phyloP scores from a whole-genome alignment of 2,113 vertebrate species.

The Atlantisia rogersi region DNA sequence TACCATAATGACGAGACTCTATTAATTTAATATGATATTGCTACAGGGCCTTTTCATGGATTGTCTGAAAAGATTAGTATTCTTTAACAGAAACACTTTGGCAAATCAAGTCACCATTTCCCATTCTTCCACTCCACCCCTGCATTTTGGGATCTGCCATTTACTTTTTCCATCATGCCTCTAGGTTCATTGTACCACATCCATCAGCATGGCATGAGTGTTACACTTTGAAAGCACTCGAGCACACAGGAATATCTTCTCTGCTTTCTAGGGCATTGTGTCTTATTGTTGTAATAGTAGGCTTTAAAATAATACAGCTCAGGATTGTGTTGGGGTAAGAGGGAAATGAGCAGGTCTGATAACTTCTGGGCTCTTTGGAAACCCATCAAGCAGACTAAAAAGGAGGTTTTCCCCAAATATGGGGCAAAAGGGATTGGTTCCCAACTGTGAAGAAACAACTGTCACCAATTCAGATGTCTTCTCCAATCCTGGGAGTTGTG shows the following conservation, averaged over 20 bases:
- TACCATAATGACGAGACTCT: background rate
- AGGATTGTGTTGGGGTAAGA: background rate
- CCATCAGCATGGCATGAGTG: background rate
- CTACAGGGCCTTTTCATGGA: background rate
- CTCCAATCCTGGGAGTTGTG: background rate
- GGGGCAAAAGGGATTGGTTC: background rate
- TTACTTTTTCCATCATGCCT: background rate
- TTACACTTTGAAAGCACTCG: accelerated
- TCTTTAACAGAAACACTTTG: background rate
- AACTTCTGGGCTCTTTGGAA: background rate
- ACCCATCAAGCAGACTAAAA: background rate
- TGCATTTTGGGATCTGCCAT: background rate
- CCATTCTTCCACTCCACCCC: background rate
- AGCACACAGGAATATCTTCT: background rate
- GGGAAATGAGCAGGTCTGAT: background rate
- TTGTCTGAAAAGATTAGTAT: conserved; percentile 34
- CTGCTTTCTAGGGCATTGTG: background rate
- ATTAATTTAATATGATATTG: conserved; percentile 34
- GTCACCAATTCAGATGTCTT: background rate
- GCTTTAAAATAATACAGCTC: too few species aligned
- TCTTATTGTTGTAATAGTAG: background rate
- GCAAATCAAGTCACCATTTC: background rate
- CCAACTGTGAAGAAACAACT: background rate
- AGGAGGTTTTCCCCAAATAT: background rate
- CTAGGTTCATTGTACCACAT: background rate